Evolutionary conservation across 2,113 vertebrate genomes (phyloP), one percentile per base, ranked within the genome.

Genomic region (Pseudorasbora parva): DNA sequence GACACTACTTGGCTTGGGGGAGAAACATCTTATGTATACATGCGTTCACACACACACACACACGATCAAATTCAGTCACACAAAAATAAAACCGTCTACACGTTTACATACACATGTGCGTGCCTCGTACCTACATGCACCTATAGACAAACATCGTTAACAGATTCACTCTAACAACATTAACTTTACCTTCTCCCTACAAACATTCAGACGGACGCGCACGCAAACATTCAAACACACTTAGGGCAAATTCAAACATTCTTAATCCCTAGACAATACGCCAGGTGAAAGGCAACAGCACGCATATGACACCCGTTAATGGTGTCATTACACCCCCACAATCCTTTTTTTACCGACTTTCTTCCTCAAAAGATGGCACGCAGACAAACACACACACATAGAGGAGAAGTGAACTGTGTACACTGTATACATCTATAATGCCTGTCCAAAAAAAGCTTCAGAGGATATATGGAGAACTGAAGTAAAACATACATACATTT

Each of bases 1-100:
- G 92, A 93, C 92, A 89, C 89, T 89, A 91, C 82, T 68, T 77
- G 90, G 78, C 89, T 88, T 86, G 87, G 86, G 87, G 89, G 88
- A 81, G 78, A 73, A 88, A 85, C 89, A 88, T 86, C 74, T 51
- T 72, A 8, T 41, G 60, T 49, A 19, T 19, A 45, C 59, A 25
- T 45, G 45, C 49, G 66, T 54, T 73, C 83, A 78, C 47, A 73
- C 71, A 75, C 59, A 62, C 64, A 79, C 56, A 78, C 81, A 86
- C 88, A 80, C 77, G 74, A 73, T 54, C 21, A 87, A 83, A 80
- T 47, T 47, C 47, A 66, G 17, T 45, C 86, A 86, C 41, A 72
- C 75, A 54, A 11, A 81, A 81, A 81, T 54, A 81, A 81, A 69
- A 37, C 86, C 69, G 7, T 64, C 84, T 71, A 54, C 19, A 23